phyloP scores from a whole-genome alignment of 2,113 vertebrate species.

The Steatornis caripensis region DNA sequence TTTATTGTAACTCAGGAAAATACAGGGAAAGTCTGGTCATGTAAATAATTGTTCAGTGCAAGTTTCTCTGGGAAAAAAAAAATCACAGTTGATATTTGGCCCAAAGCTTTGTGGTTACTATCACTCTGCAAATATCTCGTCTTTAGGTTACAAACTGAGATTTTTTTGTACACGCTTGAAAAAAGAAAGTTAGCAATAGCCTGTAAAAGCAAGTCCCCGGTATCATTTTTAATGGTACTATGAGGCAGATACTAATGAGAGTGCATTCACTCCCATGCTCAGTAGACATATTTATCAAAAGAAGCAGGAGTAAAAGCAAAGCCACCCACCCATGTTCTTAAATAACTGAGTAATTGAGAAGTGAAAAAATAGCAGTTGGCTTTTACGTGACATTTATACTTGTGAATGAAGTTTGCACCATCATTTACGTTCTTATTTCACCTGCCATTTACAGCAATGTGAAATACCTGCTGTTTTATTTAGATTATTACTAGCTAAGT shows the following conservation, averaged over 20 bases:
- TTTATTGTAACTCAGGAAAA: neutral
- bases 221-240: neutral
- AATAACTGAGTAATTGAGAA: neutral
- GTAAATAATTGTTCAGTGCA: neutral
- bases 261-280: neutral
- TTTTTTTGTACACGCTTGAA: neutral
- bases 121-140: neutral
- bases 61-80: neutral
- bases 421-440: neutral
- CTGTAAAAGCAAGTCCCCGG: neutral
- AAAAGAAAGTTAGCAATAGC: neutral
- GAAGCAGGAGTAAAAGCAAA: neutral
- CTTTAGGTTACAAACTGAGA: neutral
- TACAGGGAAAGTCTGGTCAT: neutral
- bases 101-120: neutral
- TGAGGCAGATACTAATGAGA: neutral
- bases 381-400: neutral
- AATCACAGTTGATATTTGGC: neutral
- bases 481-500: neutral
- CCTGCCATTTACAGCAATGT: neutral
- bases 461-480: neutral
- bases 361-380: neutral
- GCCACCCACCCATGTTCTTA: neutral
- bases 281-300: neutral
- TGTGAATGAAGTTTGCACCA: neutral